Conservation (phyloP, 2,888 invertebrate species). For the Xestia xanthographa region DNA sequence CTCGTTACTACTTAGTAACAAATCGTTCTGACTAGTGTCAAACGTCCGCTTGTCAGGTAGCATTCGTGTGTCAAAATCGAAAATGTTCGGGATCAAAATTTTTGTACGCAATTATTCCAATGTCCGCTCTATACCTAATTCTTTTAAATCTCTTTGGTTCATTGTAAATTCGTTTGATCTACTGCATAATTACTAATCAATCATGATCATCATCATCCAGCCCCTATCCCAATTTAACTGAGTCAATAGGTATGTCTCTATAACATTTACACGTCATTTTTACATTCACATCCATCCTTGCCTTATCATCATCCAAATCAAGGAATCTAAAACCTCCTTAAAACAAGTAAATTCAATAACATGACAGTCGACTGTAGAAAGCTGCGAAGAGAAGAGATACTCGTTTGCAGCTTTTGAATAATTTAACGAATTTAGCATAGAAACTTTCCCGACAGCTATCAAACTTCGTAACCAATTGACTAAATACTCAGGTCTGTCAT, state of each 20-base stretch:
- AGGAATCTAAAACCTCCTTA: not conserved
- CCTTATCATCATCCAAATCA: constrained; percentile 5
- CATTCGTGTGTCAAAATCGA: too few relatives aligned
- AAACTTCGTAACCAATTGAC: constrained; percentile 49
- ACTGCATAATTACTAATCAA: not conserved
- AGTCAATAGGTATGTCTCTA: too few relatives aligned
- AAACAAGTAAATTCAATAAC: constrained; percentile 43
- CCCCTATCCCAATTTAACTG: not conserved
- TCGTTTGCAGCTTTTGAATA: constrained; percentile 67
- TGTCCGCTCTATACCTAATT: too few relatives aligned
- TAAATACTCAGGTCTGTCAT: constrained; percentile 43
- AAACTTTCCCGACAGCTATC: constrained; percentile 60
- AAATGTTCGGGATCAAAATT: too few relatives aligned
- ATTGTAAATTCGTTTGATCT: not conserved
- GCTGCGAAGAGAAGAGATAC: constrained; percentile 65
- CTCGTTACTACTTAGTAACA: too few relatives aligned
- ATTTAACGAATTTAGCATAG: constrained; percentile 56
- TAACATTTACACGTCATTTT: too few relatives aligned
- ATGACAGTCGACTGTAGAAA: constrained; percentile 65
- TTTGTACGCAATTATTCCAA: too few relatives aligned
- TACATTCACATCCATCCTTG: not conserved
- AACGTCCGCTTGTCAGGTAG: too few relatives aligned
- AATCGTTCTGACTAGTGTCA: too few relatives aligned
- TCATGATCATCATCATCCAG: too few relatives aligned
- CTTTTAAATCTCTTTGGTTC: too few relatives aligned